phyloP scores from a whole-genome alignment of 1,140 invertebrate species.

The Anastrepha obliqua region DNA sequence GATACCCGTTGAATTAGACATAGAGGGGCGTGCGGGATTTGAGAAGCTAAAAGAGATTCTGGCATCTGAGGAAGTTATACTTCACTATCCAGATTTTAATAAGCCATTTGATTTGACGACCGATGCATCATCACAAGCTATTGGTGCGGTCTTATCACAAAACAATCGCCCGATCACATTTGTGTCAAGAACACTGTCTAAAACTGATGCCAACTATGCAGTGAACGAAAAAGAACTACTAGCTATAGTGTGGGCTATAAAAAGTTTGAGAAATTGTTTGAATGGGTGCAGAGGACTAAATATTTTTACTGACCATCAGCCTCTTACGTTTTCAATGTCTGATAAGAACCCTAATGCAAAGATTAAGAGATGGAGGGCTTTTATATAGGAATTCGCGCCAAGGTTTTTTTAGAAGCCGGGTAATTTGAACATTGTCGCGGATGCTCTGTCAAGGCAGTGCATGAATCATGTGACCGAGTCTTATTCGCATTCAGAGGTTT shows the following conservation, averaged over 20 bases:
- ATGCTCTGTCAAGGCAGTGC: not conserved
- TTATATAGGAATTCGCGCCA: constrained; percentile 71
- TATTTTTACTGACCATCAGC: constrained; percentile 74
- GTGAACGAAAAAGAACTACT: constrained; percentile 76
- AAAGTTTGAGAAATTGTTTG: constrained; percentile 75
- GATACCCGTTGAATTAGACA: constrained; percentile 59
- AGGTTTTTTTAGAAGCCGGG: constrained; percentile 44
- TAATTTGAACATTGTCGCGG: constrained; percentile 12
- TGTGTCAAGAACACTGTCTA: constrained; percentile 67
- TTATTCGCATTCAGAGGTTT: not conserved
- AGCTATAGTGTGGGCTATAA: constrained; percentile 75
- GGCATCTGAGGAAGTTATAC: constrained; percentile 66
- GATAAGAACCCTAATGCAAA: constrained; percentile 74
- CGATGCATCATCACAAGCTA: constrained; percentile 65
- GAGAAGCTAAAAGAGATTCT: constrained; percentile 52
- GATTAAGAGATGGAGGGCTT: constrained; percentile 75
- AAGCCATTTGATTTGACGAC: constrained; percentile 69
- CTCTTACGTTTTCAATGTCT: constrained; percentile 73
- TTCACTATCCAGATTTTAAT: constrained; percentile 63
- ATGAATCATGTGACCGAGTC: not conserved
- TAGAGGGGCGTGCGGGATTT: constrained; percentile 36
- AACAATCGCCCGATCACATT: constrained; percentile 51
- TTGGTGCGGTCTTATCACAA: constrained; percentile 70
- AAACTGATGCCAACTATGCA: constrained; percentile 72
- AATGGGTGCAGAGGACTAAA: constrained; percentile 72